Percentiles rank a stretch among this genome's conserved stretches.
phyloP scores from a whole-genome alignment of 2,888 invertebrate species.

The Aleiodes testaceus region DNA sequence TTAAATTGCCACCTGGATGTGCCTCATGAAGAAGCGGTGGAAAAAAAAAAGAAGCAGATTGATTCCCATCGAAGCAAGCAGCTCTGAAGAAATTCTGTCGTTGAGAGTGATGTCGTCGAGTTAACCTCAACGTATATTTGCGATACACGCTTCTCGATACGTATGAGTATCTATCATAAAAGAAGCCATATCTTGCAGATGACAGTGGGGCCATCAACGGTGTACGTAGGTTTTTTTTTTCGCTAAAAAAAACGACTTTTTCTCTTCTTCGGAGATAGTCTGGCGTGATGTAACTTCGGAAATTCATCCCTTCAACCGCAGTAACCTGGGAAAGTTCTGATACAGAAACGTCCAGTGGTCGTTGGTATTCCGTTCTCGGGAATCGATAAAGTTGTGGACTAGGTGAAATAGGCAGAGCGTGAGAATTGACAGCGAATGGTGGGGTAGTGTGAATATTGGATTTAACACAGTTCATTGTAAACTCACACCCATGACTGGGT shows the following conservation, averaged over 20 bases:
- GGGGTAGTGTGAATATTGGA: conserved; percentile 5
- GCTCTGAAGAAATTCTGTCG: background rate
- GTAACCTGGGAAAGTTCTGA: conserved; percentile 3
- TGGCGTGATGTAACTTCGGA: background rate
- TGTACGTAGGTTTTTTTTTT: too few relatives aligned
- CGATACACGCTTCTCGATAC: too few relatives aligned
- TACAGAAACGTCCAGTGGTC: conserved; percentile 4
- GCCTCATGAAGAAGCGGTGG: background rate
- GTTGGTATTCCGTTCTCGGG: background rate
- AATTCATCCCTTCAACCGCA: conserved; percentile 13
- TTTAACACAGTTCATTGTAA: background rate
- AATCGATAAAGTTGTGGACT: conserved; percentile 15
- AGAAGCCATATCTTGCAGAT: too few relatives aligned
- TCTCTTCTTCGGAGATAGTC: too few relatives aligned
- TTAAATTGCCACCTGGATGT: conserved; percentile 1
- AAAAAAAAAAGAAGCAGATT: background rate
- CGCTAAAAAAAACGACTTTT: too few relatives aligned
- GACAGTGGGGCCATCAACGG: too few relatives aligned
- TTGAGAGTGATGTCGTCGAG: background rate
- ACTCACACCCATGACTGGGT: background rate
- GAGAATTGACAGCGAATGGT: background rate
- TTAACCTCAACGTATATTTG: background rate
- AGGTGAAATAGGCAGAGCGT: background rate
- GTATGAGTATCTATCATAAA: too few relatives aligned
- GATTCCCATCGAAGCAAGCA: conserved; percentile 9